These are phyloP conservation scores for Gobio gobio DNA, from an alignment of 2,113 vertebrate species.

Conservation along the genomic window DNA sequence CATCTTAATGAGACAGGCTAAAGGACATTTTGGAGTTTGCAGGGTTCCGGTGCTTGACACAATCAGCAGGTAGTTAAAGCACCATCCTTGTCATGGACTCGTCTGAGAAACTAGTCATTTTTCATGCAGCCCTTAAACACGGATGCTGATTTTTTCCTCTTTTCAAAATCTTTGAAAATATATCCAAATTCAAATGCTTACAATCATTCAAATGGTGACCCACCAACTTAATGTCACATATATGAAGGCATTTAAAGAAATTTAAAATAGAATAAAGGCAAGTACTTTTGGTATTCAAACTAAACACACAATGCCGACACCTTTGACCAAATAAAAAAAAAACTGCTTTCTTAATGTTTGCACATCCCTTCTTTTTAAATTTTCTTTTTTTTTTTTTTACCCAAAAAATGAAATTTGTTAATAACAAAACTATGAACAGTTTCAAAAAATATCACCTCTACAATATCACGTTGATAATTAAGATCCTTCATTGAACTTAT, in stretches of 20 bases:
- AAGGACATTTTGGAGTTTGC: background rate
- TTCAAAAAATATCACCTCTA: conserved; percentile 40
- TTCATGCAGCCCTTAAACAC: conserved; percentile 29
- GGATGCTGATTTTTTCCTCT: conserved; percentile 56
- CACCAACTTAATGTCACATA: conserved; percentile 20
- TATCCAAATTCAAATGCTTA: conserved; percentile 22
- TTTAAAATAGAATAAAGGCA: conserved; percentile 62
- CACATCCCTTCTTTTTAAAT: conserved; percentile 45
- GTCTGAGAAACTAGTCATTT: background rate
- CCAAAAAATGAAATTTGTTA: conserved; percentile 44
- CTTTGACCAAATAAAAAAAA: conserved; percentile 37
- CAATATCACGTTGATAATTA: conserved; percentile 24
- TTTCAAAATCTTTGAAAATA: conserved; percentile 36
- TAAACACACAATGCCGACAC: conserved; percentile 38
- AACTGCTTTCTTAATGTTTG: conserved; percentile 19
- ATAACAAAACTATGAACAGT: conserved; percentile 48
- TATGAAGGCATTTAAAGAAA: conserved; percentile 60
- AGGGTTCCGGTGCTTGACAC: background rate
- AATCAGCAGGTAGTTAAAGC: background rate
- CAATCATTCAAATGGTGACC: conserved; percentile 27
- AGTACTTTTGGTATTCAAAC: conserved; percentile 46
- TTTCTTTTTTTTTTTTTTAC: conserved; percentile 22
- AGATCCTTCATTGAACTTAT: conserved; percentile 40
- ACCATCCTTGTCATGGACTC: conserved; percentile 1
- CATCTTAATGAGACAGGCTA: conserved; percentile 42